These are phyloP conservation scores for Papilio polyxenes DNA, from an alignment of 1,140 invertebrate genomes.

Conservation along the genomic window DNA sequence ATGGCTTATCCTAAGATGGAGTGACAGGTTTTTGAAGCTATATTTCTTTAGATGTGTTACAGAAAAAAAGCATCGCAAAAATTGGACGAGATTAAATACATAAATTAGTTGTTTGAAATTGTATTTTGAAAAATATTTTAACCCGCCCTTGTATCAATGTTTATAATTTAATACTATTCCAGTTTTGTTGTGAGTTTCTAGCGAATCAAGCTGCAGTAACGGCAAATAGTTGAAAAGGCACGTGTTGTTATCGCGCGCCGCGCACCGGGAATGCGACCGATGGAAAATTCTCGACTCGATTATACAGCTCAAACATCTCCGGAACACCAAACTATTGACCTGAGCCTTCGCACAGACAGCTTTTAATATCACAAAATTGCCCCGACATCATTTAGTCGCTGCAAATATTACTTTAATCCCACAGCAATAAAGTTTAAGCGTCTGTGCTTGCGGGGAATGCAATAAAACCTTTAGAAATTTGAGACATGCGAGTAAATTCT, in stretches of 20 bases:
- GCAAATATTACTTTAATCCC: constrained; percentile 80
- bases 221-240: constrained; percentile 67
- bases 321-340: constrained; percentile 74
- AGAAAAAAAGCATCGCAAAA: not conserved
- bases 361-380: constrained; percentile 78
- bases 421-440: constrained; percentile 79
- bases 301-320: constrained; percentile 68
- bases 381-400: constrained; percentile 76
- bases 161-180: not conserved
- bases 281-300: constrained; percentile 67
- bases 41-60: not conserved
- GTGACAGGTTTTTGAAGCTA: not conserved
- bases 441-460: constrained; percentile 77
- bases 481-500: constrained; percentile 68
- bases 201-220: constrained; percentile 56
- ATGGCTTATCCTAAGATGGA: not conserved
- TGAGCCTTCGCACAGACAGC: constrained; percentile 70
- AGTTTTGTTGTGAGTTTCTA: constrained; percentile 34
- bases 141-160: not conserved
- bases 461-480: constrained; percentile 79
- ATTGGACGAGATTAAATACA: not conserved
- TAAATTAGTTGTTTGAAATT: not conserved
- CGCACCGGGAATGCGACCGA: constrained; percentile 66
- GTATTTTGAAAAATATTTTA: not conserved
- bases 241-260: constrained; percentile 69